Evolutionary conservation across 2,888 invertebrate genomes (phyloP).

Genomic region (Dichetophora obliterata): DNA sequence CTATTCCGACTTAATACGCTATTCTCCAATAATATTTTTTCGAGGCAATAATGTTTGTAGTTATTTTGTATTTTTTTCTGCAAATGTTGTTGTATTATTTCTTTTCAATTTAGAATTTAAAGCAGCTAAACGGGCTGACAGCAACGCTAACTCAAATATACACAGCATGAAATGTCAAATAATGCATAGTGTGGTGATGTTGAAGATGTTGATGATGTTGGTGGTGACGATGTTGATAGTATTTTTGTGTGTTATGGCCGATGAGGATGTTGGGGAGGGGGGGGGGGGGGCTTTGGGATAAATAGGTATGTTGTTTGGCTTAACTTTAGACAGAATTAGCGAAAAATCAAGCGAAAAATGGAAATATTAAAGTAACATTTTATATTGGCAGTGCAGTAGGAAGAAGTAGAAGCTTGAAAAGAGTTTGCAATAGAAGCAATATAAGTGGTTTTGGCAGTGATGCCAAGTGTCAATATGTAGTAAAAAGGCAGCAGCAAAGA

Average conservation of each 20-base stretch:
- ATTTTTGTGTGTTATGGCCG: neutral
- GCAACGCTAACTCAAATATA: neutral
- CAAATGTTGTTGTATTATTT: neutral
- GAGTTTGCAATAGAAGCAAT: too few species aligned
- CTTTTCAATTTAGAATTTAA: constrained; percentile 5
- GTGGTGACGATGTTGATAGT: neutral
- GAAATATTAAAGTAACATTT: neutral
- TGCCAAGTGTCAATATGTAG: too few species aligned
- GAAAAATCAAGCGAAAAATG: constrained; percentile 6
- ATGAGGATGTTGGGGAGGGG: neutral
- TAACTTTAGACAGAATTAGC: neutral
- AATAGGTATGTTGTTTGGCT: too few species aligned
- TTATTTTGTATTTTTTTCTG: neutral
- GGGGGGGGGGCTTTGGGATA: neutral
- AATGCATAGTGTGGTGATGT: neutral
- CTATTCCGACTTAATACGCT: neutral
- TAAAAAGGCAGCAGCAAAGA: too few species aligned
- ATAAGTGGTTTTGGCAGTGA: too few species aligned
- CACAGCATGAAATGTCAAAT: constrained; percentile 1
- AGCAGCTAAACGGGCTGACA: neutral
- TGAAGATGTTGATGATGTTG: neutral
- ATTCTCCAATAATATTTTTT: neutral
- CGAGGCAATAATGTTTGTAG: neutral
- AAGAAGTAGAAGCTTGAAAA: too few species aligned
- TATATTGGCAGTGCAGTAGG: too few species aligned